Conservation (phyloP, 2,888 invertebrate species). For the Horisme vitalbata region DNA sequence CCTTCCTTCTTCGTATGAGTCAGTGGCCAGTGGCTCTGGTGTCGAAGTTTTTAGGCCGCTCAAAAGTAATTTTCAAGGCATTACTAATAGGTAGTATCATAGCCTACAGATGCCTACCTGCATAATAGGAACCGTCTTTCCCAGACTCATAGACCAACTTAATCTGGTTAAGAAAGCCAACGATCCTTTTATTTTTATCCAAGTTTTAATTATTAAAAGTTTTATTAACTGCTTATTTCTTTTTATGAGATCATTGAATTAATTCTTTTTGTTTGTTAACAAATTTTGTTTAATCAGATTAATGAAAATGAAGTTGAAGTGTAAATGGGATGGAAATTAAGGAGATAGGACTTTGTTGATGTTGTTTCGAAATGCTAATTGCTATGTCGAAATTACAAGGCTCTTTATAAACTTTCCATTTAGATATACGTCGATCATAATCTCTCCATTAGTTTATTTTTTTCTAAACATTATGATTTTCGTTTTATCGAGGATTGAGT, state of each 20-base stretch:
- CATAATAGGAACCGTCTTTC: not conserved
- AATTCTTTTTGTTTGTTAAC: conserved; percentile 78
- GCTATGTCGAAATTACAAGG: not conserved
- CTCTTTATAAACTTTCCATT: not conserved
- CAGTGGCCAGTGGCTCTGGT: no score
- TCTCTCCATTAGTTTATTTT: no score
- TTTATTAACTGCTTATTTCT: conserved; percentile 81
- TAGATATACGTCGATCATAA: no score
- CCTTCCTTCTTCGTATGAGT: no score
- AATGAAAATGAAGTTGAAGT: conserved; percentile 41
- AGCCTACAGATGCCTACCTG: no score
- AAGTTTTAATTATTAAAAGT: conserved; percentile 81
- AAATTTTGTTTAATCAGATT: conserved; percentile 53
- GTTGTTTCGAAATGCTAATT: not conserved
- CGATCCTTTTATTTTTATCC: conserved; percentile 72
- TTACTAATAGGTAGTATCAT: no score
- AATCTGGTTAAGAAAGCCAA: conserved; percentile 48
- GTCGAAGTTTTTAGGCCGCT: no score
- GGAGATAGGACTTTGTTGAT: not conserved
- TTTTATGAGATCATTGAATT: conserved; percentile 80
- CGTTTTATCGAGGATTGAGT: no score
- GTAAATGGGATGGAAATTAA: conserved; percentile 1
- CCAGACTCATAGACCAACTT: conserved; percentile 36
- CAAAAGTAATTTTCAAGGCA: no score
- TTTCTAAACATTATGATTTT: no score